Evolutionary conservation across 2,113 vertebrate species (phyloP), one percentile per base, ranked within the genome.

Genomic region (Herpetotheres cachinnans): DNA sequence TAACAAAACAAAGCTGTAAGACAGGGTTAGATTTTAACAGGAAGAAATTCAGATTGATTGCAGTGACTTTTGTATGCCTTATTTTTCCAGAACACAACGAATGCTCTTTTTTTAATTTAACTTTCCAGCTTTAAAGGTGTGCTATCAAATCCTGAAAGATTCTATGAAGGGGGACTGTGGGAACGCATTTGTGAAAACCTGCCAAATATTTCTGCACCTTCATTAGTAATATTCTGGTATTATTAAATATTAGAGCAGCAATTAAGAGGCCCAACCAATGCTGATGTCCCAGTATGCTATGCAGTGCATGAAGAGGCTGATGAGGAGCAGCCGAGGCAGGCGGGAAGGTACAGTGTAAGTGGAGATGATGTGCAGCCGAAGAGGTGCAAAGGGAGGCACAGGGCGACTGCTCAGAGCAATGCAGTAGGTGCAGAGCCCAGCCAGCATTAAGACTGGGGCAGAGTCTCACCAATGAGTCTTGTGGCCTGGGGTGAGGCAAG

Each of bases 1-100:
- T 82, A 93, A 81, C 92, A 89, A 95, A 93, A 93, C 94, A 92
- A 94, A 96, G 90, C 86, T 73, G 66, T 79, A 58, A 91, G 82
- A 93, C 49, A 19, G 69, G 49, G 36, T 95, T 93, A 62, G 73
- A 54, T 91, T 95, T 91, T 82, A 95, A 95, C 44, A 76, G 86
- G 73, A 82, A 79, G 42, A 89, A 85, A 91, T 80, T 87, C 7
- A 13, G 84, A 77, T 95, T 82, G 94, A 65, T 91, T 89, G 70
- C n/a, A 12, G 34, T 81, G 86, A 91, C 58, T 95, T 96, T 82
- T 0, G 0, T 56, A 13, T 36, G 56, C 79, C 69, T 90, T 78
- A 15, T 78, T 84, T 92, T 93, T 86, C 71, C 67, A 94, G 76
- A 89, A 46, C 46, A 52, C 26, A 54, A 59, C 2, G 3, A 66